Conservation (phyloP, 2,888 invertebrate species). For the Cotesia congregata region DNA sequence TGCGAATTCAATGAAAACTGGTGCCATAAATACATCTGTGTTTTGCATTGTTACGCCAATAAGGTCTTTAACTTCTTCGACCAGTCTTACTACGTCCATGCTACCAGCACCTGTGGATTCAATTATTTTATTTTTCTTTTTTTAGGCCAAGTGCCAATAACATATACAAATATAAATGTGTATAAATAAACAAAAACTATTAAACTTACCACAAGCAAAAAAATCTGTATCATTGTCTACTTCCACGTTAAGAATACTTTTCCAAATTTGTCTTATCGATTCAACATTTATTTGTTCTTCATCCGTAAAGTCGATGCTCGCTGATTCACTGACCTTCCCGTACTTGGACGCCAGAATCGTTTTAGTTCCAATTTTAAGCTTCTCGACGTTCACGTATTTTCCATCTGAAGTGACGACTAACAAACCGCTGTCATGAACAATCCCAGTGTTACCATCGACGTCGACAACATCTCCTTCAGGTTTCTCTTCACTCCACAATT, state of each 20-base stretch:
- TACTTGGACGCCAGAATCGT: conserved; percentile 88
- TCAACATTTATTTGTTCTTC: conserved; percentile 82
- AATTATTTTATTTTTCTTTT: conserved; percentile 6
- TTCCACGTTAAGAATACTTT: conserved; percentile 83
- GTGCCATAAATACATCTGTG: conserved; percentile 94
- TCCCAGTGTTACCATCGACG: conserved; percentile 60
- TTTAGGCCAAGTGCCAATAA: not conserved
- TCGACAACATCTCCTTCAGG: conserved; percentile 74
- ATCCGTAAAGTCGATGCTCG: conserved; percentile 77
- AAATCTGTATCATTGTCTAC: conserved; percentile 86
- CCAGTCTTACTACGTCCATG: conserved; percentile 95
- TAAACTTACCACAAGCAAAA: conserved; percentile 81
- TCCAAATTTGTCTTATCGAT: conserved; percentile 82
- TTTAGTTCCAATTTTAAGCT: conserved; percentile 82
- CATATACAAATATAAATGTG: not conserved
- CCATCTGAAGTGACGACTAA: conserved; percentile 87
- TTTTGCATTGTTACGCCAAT: conserved; percentile 84
- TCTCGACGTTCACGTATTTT: conserved; percentile 82
- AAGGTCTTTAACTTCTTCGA: conserved; percentile 92
- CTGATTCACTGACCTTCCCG: conserved; percentile 73
- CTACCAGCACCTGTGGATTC: conserved; percentile 81
- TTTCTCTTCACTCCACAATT: conserved; percentile 73
- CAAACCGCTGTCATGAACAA: conserved; percentile 85
- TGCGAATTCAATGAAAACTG: conserved; percentile 87
- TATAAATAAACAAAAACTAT: not conserved